A percentile compares a stretch with the other conserved stretches of the same genome.
Conservation (phyloP, 2,113 vertebrate species). For the Corynorhinus townsendii region DNA sequence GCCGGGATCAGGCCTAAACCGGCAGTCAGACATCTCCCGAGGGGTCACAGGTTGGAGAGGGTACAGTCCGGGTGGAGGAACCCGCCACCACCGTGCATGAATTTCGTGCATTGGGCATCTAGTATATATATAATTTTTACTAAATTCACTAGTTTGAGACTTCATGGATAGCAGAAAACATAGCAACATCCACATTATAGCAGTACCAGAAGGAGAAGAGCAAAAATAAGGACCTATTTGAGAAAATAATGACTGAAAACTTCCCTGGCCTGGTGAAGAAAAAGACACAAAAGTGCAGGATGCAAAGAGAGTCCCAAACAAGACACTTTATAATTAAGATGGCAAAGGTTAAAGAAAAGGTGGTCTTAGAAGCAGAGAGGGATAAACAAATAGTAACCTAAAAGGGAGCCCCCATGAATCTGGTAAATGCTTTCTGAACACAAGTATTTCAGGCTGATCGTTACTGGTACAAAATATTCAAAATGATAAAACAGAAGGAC, state of each 20-base stretch:
- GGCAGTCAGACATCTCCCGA: too few species aligned
- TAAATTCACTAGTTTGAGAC: neutral
- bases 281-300: neutral
- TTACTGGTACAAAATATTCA: neutral
- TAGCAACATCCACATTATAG: neutral
- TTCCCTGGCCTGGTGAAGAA: neutral
- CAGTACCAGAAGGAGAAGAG: neutral
- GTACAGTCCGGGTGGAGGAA: rapidly evolving
- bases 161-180: neutral
- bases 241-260: neutral
- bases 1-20: too few species aligned
- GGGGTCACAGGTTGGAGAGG: too few species aligned
- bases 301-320: neutral
- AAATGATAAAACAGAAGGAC: neutral
- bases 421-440: neutral
- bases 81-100: too few species aligned
- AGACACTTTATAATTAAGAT: neutral
- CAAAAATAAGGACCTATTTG: neutral
- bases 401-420: too few species aligned
- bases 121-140: too few species aligned
- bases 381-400: neutral
- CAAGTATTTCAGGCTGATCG: neutral
- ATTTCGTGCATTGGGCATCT: too few species aligned
- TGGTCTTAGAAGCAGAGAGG: neutral
- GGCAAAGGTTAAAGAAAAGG: neutral